Conservation (phyloP, 2,113 vertebrate species). For the Gymnogyps californianus region DNA sequence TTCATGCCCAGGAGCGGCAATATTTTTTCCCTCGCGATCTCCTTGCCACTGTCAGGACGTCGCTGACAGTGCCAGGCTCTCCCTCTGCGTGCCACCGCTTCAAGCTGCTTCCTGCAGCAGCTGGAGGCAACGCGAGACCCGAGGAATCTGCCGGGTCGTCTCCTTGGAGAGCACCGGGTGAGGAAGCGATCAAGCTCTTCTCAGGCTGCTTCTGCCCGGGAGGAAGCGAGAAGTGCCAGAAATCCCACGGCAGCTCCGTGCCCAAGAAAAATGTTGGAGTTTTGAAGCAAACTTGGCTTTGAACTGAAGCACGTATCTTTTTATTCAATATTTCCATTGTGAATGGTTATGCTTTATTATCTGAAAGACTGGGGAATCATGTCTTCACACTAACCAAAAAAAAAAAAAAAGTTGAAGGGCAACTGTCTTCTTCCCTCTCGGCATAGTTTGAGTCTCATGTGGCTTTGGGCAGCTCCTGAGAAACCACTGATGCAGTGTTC, state of each 20-base stretch:
- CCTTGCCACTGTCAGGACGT: not conserved
- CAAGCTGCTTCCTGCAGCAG: not conserved
- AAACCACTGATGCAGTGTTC: not conserved
- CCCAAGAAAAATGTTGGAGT: fast-evolving
- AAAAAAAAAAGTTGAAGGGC: not conserved
- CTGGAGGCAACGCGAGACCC: not conserved
- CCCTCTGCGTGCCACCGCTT: too few species aligned
- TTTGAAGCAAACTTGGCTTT: not conserved
- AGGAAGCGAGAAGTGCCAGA: not conserved
- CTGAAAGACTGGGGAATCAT: not conserved
- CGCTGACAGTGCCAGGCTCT: fast-evolving
- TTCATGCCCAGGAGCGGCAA: not conserved
- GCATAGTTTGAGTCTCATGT: not conserved
- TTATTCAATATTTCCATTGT: not conserved
- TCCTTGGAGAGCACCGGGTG: fast-evolving
- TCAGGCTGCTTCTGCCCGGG: not conserved
- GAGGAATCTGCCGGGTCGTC: fast-evolving
- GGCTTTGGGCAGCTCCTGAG: not conserved
- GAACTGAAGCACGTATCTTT: not conserved
- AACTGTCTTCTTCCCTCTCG: not conserved
- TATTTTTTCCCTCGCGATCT: fast-evolving
- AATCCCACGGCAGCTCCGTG: fast-evolving
- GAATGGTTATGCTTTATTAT: not conserved
- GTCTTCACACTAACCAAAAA: not conserved
- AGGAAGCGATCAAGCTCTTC: not conserved